Evolutionary conservation across 1,140 invertebrate species (phyloP), one percentile per base, ranked within the genome.

Genomic region (Neodiprion pinetum): DNA sequence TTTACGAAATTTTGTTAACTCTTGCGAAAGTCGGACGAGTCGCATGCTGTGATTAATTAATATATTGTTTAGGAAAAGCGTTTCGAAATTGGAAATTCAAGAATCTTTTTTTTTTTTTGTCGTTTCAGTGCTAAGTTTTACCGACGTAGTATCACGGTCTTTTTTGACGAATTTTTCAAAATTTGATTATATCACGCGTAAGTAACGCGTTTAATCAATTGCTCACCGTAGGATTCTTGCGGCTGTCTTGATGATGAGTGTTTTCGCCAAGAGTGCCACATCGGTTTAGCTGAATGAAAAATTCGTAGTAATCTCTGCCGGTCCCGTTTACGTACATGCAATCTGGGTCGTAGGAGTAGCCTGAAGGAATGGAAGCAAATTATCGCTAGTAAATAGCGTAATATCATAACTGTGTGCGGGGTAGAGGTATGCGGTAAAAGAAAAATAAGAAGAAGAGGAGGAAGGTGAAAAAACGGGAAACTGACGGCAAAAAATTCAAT

Each of bases 311-410:
- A 84, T 96, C 95, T 61, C 95, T 86, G 10, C 96, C 96, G 1
- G 96, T 96, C 0, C 96, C 96, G 88, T 97, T 98, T 74, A 98
- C 95, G 87, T 97, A 98, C 90, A 98, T 96, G 84, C 96, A 98
- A 83, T 97, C 96, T 0, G 95, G 94, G 85, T 98, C 96, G 82
- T 97, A 97, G 0, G 96, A 96, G 88, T 97, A 98, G 70, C 96
- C 96, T 95, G 85, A 74, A 90, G 89, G 86, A 82, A 84, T 81
- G 82, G 84, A 21, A 21, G 17, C 49, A 76, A 48, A 83, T 82
- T 80, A 79, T 82, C 17, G 17, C 17, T 21, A 21, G 17, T 21
- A 21, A 21, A 21, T 21, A 21, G 17, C 17, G 17, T 21, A 21
- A 21, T 21, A 21, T 21, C 17, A 21, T 21, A 21, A 21, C 17